Evolutionary conservation across 1,140 invertebrate genomes (phyloP), one percentile per base, ranked within the genome.

Genomic region (Drosophila arizonae): DNA sequence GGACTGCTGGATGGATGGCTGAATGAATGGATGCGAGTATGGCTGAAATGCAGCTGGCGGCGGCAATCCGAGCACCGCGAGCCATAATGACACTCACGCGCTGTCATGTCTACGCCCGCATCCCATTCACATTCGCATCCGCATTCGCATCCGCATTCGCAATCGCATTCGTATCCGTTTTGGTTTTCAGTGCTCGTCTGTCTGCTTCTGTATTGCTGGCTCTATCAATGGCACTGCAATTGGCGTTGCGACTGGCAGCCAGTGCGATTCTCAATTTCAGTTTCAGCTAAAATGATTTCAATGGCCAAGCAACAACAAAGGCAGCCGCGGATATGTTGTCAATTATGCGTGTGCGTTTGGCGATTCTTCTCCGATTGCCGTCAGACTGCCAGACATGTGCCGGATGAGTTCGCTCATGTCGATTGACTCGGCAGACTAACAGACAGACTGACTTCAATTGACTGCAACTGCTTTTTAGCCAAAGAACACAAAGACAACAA

Each of bases 311-410:
- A 70, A 71, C 60, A 71, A 75, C 71, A 73, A 73, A 73, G 55
- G 72, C 72, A n/a, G 61, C 46, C 67, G 60, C 80, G 80, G 76
- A 82, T 70, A 71, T 75, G 79, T 63, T 81, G 79, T 81, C 79
- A 81, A 81, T 81, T 81, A 81, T 60, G 39, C 57, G 67, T 76
- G 71, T 69, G 56, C 70, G 64, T 68, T 72, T 68, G 39, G 30
- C 70, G 55, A 72, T 61, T 30, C 41, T 61, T 46, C 43, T 39
- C 21, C 28, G 11, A 11, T 24, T 43, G 0, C 46, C 13, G 63
- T 36, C 33, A 60, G 39, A 66, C 46, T 11, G 63, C 26, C 33
- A 60, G 39, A 60, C 46, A 60, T 72, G 63, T 66, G 70, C 55
- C 62, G 70, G 63, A 72, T 66, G 63, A 30, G 48, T 43, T 66